A percentile compares a stretch with the other conserved stretches of the same genome.
phyloP scores from a whole-genome alignment of 1,140 invertebrate genomes.

The Drosophila biarmipes region DNA sequence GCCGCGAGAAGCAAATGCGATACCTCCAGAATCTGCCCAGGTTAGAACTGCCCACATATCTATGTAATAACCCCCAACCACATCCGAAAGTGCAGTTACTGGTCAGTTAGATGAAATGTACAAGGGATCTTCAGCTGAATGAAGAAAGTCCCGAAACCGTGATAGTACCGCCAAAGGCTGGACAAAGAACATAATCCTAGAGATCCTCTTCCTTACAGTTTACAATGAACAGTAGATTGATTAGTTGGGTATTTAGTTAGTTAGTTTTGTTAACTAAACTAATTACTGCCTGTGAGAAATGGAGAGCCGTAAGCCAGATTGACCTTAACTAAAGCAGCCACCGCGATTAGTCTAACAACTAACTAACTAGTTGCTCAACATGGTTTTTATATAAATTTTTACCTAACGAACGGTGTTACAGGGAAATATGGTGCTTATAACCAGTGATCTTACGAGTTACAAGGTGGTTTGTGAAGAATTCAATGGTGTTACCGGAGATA shows the following conservation, averaged over 20 bases:
- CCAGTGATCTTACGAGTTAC: slow-evolving; percentile 4
- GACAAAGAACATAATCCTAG: background rate
- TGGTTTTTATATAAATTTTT: slow-evolving; percentile 6
- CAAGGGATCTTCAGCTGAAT: no score
- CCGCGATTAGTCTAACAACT: background rate
- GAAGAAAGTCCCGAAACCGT: no score
- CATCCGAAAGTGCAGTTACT: no score
- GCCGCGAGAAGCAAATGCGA: slow-evolving; percentile 91
- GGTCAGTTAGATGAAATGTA: no score
- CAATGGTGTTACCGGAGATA: background rate
- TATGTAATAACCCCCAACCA: background rate
- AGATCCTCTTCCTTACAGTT: no score
- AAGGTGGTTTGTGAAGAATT: background rate
- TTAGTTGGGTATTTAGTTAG: no score
- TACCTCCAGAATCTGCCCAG: slow-evolving; percentile 84
- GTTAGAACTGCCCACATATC: slow-evolving; percentile 47
- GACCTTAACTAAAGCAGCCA: slow-evolving; percentile 1
- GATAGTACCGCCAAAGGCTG: no score
- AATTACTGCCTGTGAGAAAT: background rate
- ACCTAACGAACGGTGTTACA: background rate
- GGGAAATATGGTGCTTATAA: background rate
- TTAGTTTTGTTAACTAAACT: background rate
- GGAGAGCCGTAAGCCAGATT: background rate
- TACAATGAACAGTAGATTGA: no score
- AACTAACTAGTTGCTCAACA: background rate